These are phyloP conservation scores for Hypothenemus hampei DNA, from an alignment of 1,140 invertebrate genomes.

Conservation along the genomic window DNA sequence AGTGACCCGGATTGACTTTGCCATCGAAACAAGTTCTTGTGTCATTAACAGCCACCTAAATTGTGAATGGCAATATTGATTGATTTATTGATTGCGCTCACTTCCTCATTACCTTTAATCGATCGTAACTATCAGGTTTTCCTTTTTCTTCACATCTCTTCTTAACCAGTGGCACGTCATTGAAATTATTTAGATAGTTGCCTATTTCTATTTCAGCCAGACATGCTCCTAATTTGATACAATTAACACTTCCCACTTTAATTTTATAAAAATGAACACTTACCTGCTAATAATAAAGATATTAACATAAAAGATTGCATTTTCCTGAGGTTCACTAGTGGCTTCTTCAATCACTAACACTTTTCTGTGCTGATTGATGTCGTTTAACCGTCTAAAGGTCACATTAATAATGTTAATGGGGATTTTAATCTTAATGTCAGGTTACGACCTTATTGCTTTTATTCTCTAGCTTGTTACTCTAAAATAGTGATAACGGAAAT, in stretches of 20 bases:
- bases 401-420: slow-evolving; percentile 1
- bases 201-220: slow-evolving; percentile 19
- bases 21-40: slow-evolving; percentile 31
- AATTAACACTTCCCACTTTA: not conserved
- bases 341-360: not conserved
- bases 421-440: too few relatives aligned
- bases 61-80: slow-evolving; percentile 9
- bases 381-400: slow-evolving; percentile 1
- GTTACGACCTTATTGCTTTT: too few relatives aligned
- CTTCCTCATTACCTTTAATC: slow-evolving; percentile 29
- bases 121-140: slow-evolving; percentile 29
- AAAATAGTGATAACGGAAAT: too few relatives aligned
- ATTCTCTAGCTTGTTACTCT: too few relatives aligned
- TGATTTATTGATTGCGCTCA: not conserved
- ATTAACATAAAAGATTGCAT: not conserved
- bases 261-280: not conserved
- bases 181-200: slow-evolving; percentile 5
- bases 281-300: not conserved
- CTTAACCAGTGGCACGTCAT: slow-evolving; percentile 24
- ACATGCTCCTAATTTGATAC: slow-evolving; percentile 2
- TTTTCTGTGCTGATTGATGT: not conserved
- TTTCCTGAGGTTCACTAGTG: not conserved
- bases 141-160: slow-evolving; percentile 34
- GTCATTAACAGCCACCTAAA: slow-evolving; percentile 38
- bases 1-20: slow-evolving; percentile 25